Conservation (phyloP, 2,888 invertebrate species). For the Barypeithes pellucidus region DNA sequence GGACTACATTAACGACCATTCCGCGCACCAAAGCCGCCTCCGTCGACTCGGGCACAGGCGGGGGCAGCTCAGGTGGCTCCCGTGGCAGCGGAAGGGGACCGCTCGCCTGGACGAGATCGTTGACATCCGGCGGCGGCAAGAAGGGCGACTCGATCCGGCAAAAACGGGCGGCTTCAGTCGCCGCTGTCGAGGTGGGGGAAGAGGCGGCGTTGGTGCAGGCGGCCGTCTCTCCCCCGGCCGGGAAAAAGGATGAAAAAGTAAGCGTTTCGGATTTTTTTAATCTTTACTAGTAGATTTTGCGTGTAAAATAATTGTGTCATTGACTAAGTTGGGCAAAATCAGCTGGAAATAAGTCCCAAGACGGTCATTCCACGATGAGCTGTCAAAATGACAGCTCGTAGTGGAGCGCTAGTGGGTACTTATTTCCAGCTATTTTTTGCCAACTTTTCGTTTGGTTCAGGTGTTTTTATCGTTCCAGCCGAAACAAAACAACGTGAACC, state of each 20-base stretch:
- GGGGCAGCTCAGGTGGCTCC: constrained; percentile 24
- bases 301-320: neutral
- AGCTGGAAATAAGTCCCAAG: neutral
- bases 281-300: neutral
- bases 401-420: neutral
- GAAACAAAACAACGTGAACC: constrained; percentile 27
- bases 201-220: constrained; percentile 69
- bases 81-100: constrained; percentile 50
- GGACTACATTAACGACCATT: constrained; percentile 54
- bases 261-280: constrained; percentile 1
- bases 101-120: constrained; percentile 67
- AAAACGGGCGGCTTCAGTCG: constrained; percentile 62
- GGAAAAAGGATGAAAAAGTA: constrained; percentile 62
- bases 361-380: neutral
- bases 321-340: neutral
- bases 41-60: constrained; percentile 64
- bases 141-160: constrained; percentile 67
- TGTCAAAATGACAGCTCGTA: constrained; percentile 4
- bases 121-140: constrained; percentile 74
- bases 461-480: constrained; percentile 11
- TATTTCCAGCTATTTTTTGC: neutral
- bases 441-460: neutral
- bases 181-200: constrained; percentile 72
- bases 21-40: constrained; percentile 52
- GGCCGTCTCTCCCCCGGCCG: constrained; percentile 76